Conservation (phyloP, 2,113 vertebrate genomes). For the Solenodon paradoxus region DNA sequence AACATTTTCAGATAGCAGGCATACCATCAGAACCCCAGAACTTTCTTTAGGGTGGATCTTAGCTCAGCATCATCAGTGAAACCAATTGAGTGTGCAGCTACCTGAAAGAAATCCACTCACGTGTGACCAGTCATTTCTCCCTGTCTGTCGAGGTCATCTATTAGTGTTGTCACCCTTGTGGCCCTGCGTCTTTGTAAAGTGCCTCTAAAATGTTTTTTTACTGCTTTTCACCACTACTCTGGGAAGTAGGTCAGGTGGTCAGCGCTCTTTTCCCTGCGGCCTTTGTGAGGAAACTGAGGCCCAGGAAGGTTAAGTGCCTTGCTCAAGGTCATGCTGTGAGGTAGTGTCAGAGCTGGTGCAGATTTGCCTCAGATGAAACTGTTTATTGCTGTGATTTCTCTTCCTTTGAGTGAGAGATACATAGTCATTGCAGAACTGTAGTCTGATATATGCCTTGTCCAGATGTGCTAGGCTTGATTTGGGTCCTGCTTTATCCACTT, state of each 20-base stretch:
- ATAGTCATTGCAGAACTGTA: neutral
- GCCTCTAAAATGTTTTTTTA: constrained; percentile 5
- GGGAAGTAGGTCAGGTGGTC: constrained; percentile 16
- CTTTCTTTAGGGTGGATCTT: neutral
- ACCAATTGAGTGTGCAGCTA: neutral
- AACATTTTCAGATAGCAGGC: neutral
- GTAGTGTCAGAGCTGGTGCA: neutral
- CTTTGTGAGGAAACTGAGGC: constrained; percentile 46
- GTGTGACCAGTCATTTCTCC: neutral
- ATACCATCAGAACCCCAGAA: constrained; percentile 6
- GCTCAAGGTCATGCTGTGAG: neutral
- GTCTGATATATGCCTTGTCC: constrained; percentile 1
- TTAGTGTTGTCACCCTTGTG: neutral
- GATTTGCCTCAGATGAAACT: constrained; percentile 24
- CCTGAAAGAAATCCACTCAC: neutral
- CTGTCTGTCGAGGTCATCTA: neutral
- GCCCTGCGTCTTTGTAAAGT: neutral
- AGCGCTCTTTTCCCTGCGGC: constrained; percentile 22
- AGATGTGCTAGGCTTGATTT: constrained; percentile 25
- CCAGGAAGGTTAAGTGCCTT: neutral
- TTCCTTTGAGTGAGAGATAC: constrained; percentile 48
- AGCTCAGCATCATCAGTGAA: neutral
- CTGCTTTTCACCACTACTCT: constrained; percentile 4
- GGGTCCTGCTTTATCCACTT: constrained; percentile 21
- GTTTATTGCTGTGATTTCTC: constrained; percentile 58